These are phyloP conservation scores for Drosophila diplacantha DNA, from an alignment of 2,888 invertebrate species.

Conservation along the genomic window DNA sequence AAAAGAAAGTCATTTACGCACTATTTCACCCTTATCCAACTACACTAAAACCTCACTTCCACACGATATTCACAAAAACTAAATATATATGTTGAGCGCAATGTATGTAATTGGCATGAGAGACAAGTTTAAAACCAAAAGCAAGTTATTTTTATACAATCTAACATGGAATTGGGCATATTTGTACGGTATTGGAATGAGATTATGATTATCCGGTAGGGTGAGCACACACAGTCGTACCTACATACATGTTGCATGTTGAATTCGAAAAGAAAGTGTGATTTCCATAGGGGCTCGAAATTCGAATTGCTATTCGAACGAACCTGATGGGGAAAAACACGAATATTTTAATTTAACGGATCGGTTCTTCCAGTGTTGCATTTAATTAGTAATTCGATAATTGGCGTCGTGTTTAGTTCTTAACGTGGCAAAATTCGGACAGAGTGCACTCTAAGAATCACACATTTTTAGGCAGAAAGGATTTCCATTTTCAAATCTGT, in stretches of 20 bases:
- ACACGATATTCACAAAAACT: slow-evolving; percentile 13
- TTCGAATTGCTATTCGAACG: background rate
- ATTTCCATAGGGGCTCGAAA: slow-evolving; percentile 5
- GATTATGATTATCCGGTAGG: slow-evolving; percentile 43
- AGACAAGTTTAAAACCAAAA: slow-evolving; percentile 36
- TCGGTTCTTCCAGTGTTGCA: slow-evolving; percentile 62
- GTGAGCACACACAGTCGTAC: slow-evolving; percentile 19
- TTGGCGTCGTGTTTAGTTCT: slow-evolving; percentile 27
- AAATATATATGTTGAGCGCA: slow-evolving; percentile 33
- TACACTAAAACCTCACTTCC: background rate
- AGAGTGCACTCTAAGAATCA: slow-evolving; percentile 44
- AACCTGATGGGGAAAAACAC: background rate
- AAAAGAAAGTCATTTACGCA: background rate
- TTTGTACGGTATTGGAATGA: slow-evolving; percentile 61
- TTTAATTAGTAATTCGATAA: slow-evolving; percentile 41
- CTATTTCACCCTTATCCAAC: background rate
- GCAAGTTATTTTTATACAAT: slow-evolving; percentile 63
- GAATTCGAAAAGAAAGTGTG: slow-evolving; percentile 9
- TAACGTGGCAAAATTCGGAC: slow-evolving; percentile 15
- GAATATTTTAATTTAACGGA: slow-evolving; percentile 27
- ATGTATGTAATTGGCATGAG: slow-evolving; percentile 59
- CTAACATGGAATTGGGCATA: slow-evolving; percentile 56
- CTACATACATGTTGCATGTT: slow-evolving; percentile 13
- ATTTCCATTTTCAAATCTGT: slow-evolving; percentile 12
- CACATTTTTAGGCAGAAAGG: slow-evolving; percentile 36